Evolutionary conservation across 2,113 vertebrate genomes (phyloP).

Genomic region (Hystrix cristata): DNA sequence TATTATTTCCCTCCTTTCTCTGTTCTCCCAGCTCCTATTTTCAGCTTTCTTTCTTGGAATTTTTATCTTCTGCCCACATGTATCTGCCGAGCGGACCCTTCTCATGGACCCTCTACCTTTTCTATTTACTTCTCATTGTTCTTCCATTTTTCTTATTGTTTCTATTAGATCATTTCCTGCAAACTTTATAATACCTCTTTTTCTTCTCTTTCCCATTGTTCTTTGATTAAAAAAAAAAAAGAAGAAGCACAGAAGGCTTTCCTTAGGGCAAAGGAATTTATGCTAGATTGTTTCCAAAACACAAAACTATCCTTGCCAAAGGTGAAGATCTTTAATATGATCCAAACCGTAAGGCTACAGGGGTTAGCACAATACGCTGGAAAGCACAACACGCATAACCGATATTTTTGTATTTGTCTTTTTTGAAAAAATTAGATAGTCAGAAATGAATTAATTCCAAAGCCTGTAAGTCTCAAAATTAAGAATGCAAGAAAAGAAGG

Average conservation of each 20-base stretch:
- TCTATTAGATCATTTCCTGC: background rate
- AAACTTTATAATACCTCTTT: background rate
- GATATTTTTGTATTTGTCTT: background rate
- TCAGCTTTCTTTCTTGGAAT: background rate
- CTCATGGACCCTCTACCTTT: background rate
- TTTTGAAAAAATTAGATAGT: background rate
- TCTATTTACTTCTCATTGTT: background rate
- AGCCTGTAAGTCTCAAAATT: background rate
- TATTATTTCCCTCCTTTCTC: too few relatives aligned
- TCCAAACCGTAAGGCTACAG: background rate
- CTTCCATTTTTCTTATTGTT: background rate
- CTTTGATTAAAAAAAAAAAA: background rate
- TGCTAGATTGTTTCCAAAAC: background rate
- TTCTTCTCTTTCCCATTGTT: background rate
- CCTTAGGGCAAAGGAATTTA: background rate
- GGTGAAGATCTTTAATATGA: background rate
- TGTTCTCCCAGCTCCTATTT: background rate
- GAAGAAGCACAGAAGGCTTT: background rate
- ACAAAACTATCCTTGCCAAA: background rate
- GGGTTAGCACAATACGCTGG: background rate
- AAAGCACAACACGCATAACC: background rate
- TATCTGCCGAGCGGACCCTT: background rate
- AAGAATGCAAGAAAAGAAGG: conserved; percentile 34
- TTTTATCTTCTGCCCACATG: background rate
- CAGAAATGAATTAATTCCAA: conserved; percentile 52